Conservation (phyloP, 2,113 vertebrate species). For the Nettapus auritus region DNA sequence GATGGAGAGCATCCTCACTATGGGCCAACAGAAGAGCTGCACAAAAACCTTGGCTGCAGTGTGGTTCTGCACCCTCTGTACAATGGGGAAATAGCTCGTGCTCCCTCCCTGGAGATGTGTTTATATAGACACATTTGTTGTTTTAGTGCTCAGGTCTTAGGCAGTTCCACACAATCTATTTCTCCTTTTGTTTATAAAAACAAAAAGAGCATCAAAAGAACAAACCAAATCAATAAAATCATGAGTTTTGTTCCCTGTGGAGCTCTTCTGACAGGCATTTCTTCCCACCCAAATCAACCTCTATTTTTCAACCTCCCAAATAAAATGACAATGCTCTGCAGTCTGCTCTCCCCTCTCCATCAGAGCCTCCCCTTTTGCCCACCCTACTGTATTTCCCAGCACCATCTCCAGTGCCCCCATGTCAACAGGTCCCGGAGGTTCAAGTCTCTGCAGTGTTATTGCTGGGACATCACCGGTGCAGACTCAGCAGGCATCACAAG, state of each 20-base stretch:
- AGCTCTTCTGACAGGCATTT: not conserved
- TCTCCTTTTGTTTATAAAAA: conserved; percentile 5
- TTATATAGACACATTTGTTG: no score
- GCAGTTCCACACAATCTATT: not conserved
- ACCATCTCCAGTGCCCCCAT: not conserved
- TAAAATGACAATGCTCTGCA: not conserved
- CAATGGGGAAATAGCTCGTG: not conserved
- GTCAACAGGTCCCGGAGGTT: not conserved
- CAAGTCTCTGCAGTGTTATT: not conserved
- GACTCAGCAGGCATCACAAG: not conserved
- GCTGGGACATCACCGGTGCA: not conserved
- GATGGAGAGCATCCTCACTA: not conserved
- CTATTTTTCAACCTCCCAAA: not conserved
- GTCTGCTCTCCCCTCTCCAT: fast-evolving
- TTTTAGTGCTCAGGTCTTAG: not conserved
- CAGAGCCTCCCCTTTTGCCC: not conserved
- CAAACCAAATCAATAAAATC: not conserved
- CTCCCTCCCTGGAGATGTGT: not conserved
- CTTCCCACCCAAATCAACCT: not conserved
- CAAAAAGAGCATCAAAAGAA: not conserved
- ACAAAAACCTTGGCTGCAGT: fast-evolving
- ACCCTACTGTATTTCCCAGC: not conserved
- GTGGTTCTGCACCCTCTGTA: not conserved
- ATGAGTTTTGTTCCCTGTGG: not conserved
- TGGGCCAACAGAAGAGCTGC: fast-evolving